A percentile compares a stretch with the other conserved stretches of the same genome.
Conservation (phyloP, 2,888 invertebrate species). For the Brenthis hecate region DNA sequence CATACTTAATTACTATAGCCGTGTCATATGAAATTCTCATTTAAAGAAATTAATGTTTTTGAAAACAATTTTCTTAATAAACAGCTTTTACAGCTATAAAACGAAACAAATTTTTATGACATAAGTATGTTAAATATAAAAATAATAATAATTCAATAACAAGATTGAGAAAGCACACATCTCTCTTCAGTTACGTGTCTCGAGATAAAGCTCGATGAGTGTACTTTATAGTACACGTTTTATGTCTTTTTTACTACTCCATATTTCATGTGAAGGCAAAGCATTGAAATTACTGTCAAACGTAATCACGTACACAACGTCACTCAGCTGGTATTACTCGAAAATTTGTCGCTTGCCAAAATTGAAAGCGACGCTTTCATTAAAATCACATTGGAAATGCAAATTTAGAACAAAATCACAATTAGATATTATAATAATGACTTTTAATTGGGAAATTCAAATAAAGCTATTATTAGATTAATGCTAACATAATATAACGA, state of each 20-base stretch:
- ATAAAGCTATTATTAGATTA: neutral
- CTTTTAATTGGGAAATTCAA: neutral
- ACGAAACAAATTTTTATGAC: no score
- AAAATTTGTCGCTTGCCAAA: slow-evolving; percentile 10
- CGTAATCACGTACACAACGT: slow-evolving; percentile 9
- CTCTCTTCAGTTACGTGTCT: no score
- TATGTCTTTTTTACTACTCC: neutral
- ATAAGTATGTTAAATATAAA: no score
- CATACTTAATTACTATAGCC: no score
- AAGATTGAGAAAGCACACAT: no score
- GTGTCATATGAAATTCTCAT: no score
- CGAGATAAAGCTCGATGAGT: no score
- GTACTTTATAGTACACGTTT: neutral
- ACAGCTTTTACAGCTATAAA: no score
- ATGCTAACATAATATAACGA: neutral
- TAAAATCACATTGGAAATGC: slow-evolving; percentile 8
- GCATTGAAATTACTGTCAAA: slow-evolving; percentile 6
- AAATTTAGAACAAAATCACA: slow-evolving; percentile 7
- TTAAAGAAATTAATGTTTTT: no score
- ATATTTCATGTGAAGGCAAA: slow-evolving; percentile 7
- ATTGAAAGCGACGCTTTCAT: slow-evolving; percentile 1
- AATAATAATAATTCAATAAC: no score
- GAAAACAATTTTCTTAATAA: no score
- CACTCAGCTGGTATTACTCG: slow-evolving; percentile 5
- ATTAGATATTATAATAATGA: neutral